Base-by-base conservation (phyloP, 2,797 vertebrate genomes). In the Melanotaenia nigrans region DNA sequence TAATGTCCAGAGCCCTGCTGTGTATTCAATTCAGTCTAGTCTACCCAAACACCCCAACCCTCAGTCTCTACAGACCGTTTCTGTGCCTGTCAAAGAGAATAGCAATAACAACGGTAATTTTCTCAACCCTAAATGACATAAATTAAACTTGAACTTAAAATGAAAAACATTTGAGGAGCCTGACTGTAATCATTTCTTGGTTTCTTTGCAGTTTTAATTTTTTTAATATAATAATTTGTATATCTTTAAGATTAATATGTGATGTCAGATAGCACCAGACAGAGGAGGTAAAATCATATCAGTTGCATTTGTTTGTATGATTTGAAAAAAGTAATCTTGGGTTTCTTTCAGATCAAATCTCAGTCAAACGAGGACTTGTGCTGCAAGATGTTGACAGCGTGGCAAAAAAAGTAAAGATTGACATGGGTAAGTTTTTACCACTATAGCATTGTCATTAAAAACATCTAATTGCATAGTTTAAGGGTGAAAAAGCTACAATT, bases 391-490 rank as follows among this genome's bases (percentile, higher is more conserved):
- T 74, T 59, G 93, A 82, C 74, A 82, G 51, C 61, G 72, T 73
- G 60, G 76, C 75, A 58, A 96, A 97, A 91, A 95, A 91, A 86
- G 69, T 87, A 22, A 95, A 94, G 80, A 59, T 83, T 60, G 94
- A 96, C 61, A 30, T 61, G 8, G 61, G 92, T 93, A 85, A 25
- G 78, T 84, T 42, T 36, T 20, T 22, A 24, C 14, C 9, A 13
- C 10, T 55, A 30, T 5, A 10, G 20, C 25, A 40, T 20, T 38
- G 35, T 20, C 0, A 1, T 25, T 40, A 13, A 40, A 40, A 40
- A 3, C 30, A 60, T 12, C 11, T 40, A 6, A 55, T 55, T 5
- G n/a, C 47, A 22, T 22, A 1, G 47, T 51, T 51, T 22, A n/a
- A n/a, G 10, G 47, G n/a, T 18, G 47, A 12, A 18, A 42, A 18